Evolutionary conservation across 2,888 invertebrate genomes (phyloP).

Genomic region (Coelogynopora nodosa): DNA sequence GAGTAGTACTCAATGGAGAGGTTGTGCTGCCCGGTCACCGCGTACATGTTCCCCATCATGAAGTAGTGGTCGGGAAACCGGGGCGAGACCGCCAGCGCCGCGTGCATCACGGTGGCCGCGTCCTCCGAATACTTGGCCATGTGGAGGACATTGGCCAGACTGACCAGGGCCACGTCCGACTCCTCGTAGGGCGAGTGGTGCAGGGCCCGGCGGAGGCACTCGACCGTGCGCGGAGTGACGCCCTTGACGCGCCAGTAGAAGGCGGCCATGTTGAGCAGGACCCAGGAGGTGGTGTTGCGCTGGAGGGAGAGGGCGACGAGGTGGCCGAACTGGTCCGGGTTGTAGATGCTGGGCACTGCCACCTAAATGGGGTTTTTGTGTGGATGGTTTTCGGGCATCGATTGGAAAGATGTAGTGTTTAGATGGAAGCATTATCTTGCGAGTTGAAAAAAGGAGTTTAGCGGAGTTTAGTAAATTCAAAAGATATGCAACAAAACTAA

Average conservation of each 20-base stretch:
- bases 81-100: slow-evolving; percentile 72
- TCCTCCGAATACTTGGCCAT: slow-evolving; percentile 70
- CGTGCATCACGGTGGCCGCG: slow-evolving; percentile 71
- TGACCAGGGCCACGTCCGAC: slow-evolving; percentile 70
- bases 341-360: slow-evolving; percentile 37
- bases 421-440: no score
- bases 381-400: slow-evolving; percentile 23
- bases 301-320: slow-evolving; percentile 29
- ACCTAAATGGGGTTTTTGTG: slow-evolving; percentile 41
- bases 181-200: slow-evolving; percentile 67
- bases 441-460: no score
- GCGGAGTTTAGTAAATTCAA: no score
- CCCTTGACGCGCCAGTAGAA: slow-evolving; percentile 76
- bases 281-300: slow-evolving; percentile 73
- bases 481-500: no score
- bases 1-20: not conserved
- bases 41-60: slow-evolving; percentile 72
- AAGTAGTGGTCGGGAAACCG: slow-evolving; percentile 64
- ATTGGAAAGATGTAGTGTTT: no score
- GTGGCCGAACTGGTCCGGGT: slow-evolving; percentile 39
- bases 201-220: slow-evolving; percentile 74
- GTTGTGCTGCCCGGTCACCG: slow-evolving; percentile 60
- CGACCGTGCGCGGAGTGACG: slow-evolving; percentile 73
- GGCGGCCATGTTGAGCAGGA: slow-evolving; percentile 75
- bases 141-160: slow-evolving; percentile 72